Percentiles rank a stretch among this genome's conserved stretches.
These are phyloP conservation scores for Psittacus erithacus DNA, from an alignment of 2,113 vertebrate genomes.

Conservation along the genomic window DNA sequence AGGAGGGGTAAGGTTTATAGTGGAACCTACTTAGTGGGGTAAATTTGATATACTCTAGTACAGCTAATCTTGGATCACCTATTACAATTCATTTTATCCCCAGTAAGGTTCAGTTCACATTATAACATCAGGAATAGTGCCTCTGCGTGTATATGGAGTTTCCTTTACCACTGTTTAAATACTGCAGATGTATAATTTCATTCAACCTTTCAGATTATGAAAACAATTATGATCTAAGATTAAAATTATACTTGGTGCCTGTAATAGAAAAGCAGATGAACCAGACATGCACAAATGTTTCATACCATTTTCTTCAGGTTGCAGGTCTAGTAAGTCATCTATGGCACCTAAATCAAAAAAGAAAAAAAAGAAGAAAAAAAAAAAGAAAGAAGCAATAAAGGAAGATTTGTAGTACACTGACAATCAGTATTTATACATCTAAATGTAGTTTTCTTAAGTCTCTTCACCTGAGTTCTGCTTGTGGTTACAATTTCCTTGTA, in stretches of 20 bases:
- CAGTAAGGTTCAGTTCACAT: neutral
- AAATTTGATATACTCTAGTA: neutral
- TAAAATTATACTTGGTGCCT: neutral
- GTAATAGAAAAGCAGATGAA: neutral
- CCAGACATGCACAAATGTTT: neutral
- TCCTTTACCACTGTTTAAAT: neutral
- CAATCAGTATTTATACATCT: neutral
- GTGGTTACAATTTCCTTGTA: conserved; percentile 57
- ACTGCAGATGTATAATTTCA: neutral
- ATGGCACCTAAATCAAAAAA: conserved; percentile 42
- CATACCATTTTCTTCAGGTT: conserved; percentile 76
- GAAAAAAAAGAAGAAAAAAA: neutral
- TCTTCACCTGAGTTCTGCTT: conserved; percentile 66
- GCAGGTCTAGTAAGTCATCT: conserved; percentile 77
- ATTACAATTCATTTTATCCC: neutral
- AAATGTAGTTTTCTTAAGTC: neutral
- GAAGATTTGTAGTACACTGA: neutral
- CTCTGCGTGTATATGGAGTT: neutral
- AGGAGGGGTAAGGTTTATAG: neutral
- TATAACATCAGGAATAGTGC: neutral
- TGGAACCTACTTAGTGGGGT: neutral
- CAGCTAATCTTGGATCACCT: neutral
- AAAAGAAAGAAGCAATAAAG: neutral
- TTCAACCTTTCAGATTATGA: neutral
- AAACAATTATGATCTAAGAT: neutral